phyloP scores from a whole-genome alignment of 2,888 invertebrate species.

The Rhabditoides inermis region DNA sequence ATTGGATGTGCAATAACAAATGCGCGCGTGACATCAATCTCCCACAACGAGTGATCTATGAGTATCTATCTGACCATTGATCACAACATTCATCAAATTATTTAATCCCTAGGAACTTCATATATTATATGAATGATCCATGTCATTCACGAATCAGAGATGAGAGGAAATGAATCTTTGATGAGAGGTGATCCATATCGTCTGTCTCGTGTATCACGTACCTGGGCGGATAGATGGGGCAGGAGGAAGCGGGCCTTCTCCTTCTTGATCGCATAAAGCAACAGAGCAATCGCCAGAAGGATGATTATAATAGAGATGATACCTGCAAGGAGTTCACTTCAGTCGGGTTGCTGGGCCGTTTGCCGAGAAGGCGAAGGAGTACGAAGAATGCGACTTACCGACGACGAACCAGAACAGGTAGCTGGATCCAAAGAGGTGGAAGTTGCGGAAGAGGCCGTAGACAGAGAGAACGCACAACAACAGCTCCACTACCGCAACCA shows the following conservation, averaged over 20 bases:
- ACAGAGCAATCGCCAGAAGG: constrained; percentile 42
- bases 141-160: too few relatives aligned
- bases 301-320: constrained; percentile 45
- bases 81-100: too few relatives aligned
- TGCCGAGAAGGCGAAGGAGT: constrained; percentile 47
- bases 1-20: too few relatives aligned
- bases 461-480: constrained; percentile 45
- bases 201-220: too few relatives aligned
- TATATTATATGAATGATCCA: too few relatives aligned
- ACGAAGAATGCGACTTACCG: constrained; percentile 39
- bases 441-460: constrained; percentile 49
- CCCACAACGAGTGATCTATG: too few relatives aligned
- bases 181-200: too few relatives aligned
- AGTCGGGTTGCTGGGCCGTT: background rate
- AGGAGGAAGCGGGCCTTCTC: constrained; percentile 47
- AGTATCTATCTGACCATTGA: too few relatives aligned
- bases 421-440: constrained; percentile 44
- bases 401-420: constrained; percentile 50
- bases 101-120: too few relatives aligned
- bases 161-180: too few relatives aligned
- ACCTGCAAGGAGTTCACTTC: constrained; percentile 16
- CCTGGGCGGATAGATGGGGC: constrained; percentile 47
- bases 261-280: constrained; percentile 47
- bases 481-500: constrained; percentile 49
- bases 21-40: too few relatives aligned